Evolutionary conservation across 1,140 invertebrate species (phyloP), one percentile per base, ranked within the genome.

Genomic region (Hycleus cichorii): DNA sequence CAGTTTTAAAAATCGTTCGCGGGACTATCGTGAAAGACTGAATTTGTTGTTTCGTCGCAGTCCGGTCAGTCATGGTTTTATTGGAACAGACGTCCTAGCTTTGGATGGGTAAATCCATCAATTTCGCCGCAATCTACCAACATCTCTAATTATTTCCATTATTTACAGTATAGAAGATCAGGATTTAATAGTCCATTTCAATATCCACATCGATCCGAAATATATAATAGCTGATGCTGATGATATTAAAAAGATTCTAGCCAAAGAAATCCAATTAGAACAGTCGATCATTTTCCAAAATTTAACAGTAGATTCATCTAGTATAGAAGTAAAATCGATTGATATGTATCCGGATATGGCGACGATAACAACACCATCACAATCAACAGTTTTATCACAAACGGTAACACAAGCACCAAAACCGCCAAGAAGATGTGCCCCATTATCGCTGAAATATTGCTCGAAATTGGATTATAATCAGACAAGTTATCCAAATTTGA

Each of bases 401-500:
- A 48, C 62, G n/a, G 67, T 78, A 0, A 83, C 79, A 0, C 77
- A 78, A 39, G 70, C 75, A 0, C 72, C 77, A 1, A 69, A 77
- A 39, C 78, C 80, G 2, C 79, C 83, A 1, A 79, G 89, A 60
- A 81, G 81, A 63, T 93, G 91, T 69, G 77, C 78, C 26, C 76
- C 80, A 4, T 53, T 89, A 3, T 77, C 84, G 44, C 72, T 93
- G 1, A 69, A 77, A 2, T 89, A 91, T 58, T 94, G 91, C 69
- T 79, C 80, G 39, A 80, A 83, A 53, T 73, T 91, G 18, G 78
- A 82, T 0, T 90, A 91, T 71, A 93, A 93, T 67, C 71, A 81
- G 2, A 93, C 90, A 0, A 85, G 89, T 0, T 93, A 91, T 71
- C 91, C 91, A 0, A 93, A 94, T 72, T 72, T 91, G 2, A 75